Evolutionary conservation across 2,113 vertebrate genomes (phyloP).

Genomic region (Caranx melampygus): DNA sequence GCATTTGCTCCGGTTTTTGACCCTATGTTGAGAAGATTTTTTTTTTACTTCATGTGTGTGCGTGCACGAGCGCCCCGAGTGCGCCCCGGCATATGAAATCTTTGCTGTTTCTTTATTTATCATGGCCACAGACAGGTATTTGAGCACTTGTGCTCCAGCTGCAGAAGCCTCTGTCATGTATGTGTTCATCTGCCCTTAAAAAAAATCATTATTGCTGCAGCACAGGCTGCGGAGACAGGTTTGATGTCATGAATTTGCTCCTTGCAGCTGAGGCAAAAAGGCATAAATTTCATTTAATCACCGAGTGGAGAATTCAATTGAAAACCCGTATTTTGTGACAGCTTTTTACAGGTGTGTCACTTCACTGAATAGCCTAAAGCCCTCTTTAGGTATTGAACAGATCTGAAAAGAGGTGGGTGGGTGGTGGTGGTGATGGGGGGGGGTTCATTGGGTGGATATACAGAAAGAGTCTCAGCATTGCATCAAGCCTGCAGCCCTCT

Average conservation of each 20-base stretch:
- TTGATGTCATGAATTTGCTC: slow-evolving; percentile 35
- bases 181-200: slow-evolving; percentile 51
- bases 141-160: slow-evolving; percentile 18
- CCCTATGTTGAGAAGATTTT: slow-evolving; percentile 12
- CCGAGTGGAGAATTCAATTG: slow-evolving; percentile 15
- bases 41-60: slow-evolving; percentile 18
- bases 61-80: slow-evolving; percentile 10
- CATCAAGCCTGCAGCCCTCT: slow-evolving; percentile 40
- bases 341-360: slow-evolving; percentile 31
- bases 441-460: slow-evolving; percentile 28
- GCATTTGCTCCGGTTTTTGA: slow-evolving; percentile 20
- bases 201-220: slow-evolving; percentile 35
- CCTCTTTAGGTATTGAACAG: slow-evolving; percentile 30
- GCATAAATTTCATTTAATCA: slow-evolving; percentile 9
- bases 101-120: slow-evolving; percentile 36
- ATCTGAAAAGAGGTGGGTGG: slow-evolving; percentile 16
- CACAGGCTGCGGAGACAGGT: slow-evolving; percentile 36
- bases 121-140: slow-evolving; percentile 29
- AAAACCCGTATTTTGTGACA: slow-evolving; percentile 4
- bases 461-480: slow-evolving; percentile 45
- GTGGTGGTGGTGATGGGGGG: neutral
- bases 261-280: slow-evolving; percentile 21
- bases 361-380: slow-evolving; percentile 37
- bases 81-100: slow-evolving; percentile 23
- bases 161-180: slow-evolving; percentile 39